Conservation (phyloP, 2,888 invertebrate species). For the Deilephila elpenor region DNA sequence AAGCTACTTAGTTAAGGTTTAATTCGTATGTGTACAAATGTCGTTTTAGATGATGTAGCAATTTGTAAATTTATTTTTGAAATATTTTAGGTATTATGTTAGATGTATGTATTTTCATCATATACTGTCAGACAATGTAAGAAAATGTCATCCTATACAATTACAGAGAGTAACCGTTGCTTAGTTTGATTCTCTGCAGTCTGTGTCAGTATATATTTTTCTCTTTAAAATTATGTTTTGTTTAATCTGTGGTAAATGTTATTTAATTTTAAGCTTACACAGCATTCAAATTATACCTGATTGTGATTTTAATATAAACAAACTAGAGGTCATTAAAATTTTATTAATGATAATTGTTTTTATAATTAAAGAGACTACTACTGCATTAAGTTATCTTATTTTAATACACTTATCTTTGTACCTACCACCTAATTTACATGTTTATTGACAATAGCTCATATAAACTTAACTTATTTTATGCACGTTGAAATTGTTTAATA, state of each 20-base stretch:
- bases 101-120: background rate
- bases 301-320: conserved; percentile 81
- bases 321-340: conserved; percentile 45
- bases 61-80: background rate
- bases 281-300: conserved; percentile 45
- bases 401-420: too few species aligned
- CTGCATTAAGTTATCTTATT: too few species aligned
- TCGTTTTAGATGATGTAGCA: background rate
- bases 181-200: background rate
- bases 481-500: background rate
- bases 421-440: too few species aligned
- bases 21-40: background rate
- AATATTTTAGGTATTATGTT: background rate
- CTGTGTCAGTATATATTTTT: conserved; percentile 34
- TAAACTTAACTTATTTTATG: background rate
- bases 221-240: conserved; percentile 48
- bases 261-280: conserved; percentile 74
- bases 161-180: background rate
- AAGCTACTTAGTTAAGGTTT: conserved; percentile 30
- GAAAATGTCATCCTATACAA: background rate
- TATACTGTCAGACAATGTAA: background rate
- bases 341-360: background rate
- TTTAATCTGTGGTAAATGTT: conserved; percentile 64
- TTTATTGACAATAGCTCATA: background rate
- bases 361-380: background rate